Conservation (phyloP, 2,797 vertebrate species). For the Morus bassanus region DNA sequence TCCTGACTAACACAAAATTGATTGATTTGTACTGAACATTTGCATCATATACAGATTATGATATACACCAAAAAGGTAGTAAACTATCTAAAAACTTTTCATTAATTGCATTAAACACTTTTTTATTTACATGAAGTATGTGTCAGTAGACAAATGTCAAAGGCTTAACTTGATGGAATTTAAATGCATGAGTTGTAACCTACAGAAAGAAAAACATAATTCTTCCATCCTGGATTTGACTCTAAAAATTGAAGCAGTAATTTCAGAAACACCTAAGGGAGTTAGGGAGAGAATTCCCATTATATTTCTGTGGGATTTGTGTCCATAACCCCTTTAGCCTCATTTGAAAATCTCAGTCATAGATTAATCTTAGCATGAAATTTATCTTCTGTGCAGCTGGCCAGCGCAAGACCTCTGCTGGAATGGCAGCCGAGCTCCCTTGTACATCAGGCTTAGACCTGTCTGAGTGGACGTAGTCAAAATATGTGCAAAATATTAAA, state of each 20-base stretch:
- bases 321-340: not conserved
- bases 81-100: not conserved
- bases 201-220: not conserved
- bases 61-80: not conserved
- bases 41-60: not conserved
- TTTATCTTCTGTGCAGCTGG: not conserved
- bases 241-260: constrained; percentile 7
- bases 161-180: not conserved
- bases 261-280: constrained; percentile 11
- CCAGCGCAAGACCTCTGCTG: not conserved
- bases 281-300: not conserved
- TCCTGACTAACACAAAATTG: not conserved
- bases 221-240: not conserved
- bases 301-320: not conserved
- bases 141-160: not conserved
- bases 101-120: not conserved
- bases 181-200: not conserved
- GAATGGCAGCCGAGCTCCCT: not conserved
- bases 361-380: constrained; percentile 13
- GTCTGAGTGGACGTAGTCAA: not conserved
- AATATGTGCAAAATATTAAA: not conserved
- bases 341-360: not conserved
- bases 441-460: not conserved
- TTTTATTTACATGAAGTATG: not conserved
- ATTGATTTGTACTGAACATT: not conserved